phyloP scores from a whole-genome alignment of 2,113 vertebrate genomes.

The Megaleporinus macrocephalus region DNA sequence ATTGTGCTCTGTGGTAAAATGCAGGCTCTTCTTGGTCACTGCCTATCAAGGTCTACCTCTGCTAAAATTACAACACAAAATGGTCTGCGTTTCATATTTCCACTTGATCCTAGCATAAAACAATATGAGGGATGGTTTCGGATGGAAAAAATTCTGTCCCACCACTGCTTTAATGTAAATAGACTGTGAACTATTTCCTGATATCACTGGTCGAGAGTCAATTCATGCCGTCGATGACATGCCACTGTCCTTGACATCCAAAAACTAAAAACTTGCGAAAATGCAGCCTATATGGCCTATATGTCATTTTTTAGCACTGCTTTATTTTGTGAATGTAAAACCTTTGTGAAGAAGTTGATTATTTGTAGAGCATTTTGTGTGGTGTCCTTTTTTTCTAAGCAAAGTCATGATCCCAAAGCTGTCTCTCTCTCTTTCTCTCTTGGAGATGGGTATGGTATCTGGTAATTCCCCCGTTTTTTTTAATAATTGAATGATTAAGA shows the following conservation, averaged over 20 bases:
- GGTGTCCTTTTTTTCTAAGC: slow-evolving; percentile 37
- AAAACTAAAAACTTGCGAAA: slow-evolving; percentile 28
- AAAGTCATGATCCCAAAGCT: not conserved
- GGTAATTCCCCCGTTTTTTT: too few relatives aligned
- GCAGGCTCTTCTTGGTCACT: slow-evolving; percentile 21
- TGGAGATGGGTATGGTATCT: too few relatives aligned
- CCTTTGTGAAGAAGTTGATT: slow-evolving; percentile 56
- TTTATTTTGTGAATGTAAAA: slow-evolving; percentile 72
- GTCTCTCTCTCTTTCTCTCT: slow-evolving; percentile 23
- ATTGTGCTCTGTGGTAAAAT: slow-evolving; percentile 8
- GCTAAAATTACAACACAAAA: slow-evolving; percentile 1
- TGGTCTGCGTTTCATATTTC: slow-evolving; percentile 11
- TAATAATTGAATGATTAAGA: too few relatives aligned
- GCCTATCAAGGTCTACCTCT: slow-evolving; percentile 20
- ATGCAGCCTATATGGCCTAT: slow-evolving; percentile 39
- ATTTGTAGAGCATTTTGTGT: slow-evolving; percentile 46
- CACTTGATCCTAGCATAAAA: not conserved
- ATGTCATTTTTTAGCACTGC: slow-evolving; percentile 52
- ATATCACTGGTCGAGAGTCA: slow-evolving; percentile 26
- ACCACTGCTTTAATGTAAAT: slow-evolving; percentile 59
- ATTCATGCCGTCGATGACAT: slow-evolving; percentile 47
- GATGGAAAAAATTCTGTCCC: not conserved
- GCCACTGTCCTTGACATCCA: slow-evolving; percentile 43
- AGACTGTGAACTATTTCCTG: slow-evolving; percentile 63
- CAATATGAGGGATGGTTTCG: not conserved